phyloP scores from a whole-genome alignment of 2,888 invertebrate species.

The Drosophila rellima region DNA sequence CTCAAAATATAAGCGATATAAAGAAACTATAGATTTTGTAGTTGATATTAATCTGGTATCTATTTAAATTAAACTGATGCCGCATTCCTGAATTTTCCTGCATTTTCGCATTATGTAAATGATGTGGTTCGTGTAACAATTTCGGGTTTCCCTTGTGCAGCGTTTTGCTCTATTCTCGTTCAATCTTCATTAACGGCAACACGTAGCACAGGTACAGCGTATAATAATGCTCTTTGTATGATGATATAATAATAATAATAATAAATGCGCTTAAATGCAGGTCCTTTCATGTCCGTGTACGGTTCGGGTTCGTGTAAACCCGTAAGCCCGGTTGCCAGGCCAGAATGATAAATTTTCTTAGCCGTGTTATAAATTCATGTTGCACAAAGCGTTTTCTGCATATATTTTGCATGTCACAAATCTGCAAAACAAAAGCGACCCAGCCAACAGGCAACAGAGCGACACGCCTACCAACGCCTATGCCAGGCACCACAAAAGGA shows the following conservation, averaged over 20 bases:
- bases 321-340: slow-evolving; percentile 17
- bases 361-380: slow-evolving; percentile 60
- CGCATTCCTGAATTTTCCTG: neutral
- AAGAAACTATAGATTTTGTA: neutral
- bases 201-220: slow-evolving; percentile 23
- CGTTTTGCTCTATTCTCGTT: slow-evolving; percentile 6
- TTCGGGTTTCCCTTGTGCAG: neutral
- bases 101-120: slow-evolving; percentile 22
- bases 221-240: slow-evolving; percentile 56
- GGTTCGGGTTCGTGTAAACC: neutral
- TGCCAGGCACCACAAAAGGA: slow-evolving; percentile 41
- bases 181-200: slow-evolving; percentile 47
- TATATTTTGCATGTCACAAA: slow-evolving; percentile 64
- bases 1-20: neutral
- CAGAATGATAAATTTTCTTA: slow-evolving; percentile 54
- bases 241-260: slow-evolving; percentile 54
- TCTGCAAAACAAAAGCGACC: slow-evolving; percentile 41
- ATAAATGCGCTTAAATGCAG: slow-evolving; percentile 61
- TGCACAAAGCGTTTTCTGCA: slow-evolving; percentile 55
- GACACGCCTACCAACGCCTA: slow-evolving; percentile 48
- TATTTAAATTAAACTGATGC: neutral
- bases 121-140: slow-evolving; percentile 9
- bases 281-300: slow-evolving; percentile 10
- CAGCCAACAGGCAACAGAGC: slow-evolving; percentile 35
- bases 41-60: neutral